A percentile compares a stretch with the other conserved stretches of the same genome.
These are phyloP conservation scores for Dicaeum eximium DNA, from an alignment of 2,113 vertebrate species.

Conservation along the genomic window DNA sequence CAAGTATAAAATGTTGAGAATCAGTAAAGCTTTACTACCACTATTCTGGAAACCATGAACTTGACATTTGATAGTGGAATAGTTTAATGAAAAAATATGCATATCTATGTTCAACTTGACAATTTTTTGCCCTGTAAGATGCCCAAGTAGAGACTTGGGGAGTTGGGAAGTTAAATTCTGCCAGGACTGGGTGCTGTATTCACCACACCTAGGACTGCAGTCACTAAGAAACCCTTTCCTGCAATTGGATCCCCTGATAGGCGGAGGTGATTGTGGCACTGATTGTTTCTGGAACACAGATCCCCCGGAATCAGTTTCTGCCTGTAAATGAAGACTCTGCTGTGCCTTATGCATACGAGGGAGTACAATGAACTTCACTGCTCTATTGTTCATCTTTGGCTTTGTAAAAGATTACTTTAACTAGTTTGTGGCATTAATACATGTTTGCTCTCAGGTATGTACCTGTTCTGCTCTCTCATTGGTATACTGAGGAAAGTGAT, in stretches of 20 bases:
- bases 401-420: neutral
- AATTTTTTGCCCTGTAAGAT: neutral
- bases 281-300: neutral
- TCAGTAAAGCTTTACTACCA: neutral
- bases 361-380: neutral
- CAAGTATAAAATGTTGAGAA: neutral
- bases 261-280: neutral
- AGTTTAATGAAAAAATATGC: accelerated
- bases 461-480: neutral
- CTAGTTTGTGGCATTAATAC: neutral
- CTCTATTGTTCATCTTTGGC: neutral
- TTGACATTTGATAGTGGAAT: neutral
- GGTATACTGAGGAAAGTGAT: neutral
- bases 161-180: neutral
- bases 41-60: neutral
- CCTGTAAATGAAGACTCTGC: neutral
- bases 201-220: neutral
- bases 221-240: neutral
- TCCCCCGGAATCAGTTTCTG: neutral
- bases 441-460: neutral
- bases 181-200: accelerated
- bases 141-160: neutral
- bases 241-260: neutral
- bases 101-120: accelerated
- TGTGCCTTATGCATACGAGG: neutral